Conservation (phyloP, 2,113 vertebrate genomes). For the Mormyrus lacerda region DNA sequence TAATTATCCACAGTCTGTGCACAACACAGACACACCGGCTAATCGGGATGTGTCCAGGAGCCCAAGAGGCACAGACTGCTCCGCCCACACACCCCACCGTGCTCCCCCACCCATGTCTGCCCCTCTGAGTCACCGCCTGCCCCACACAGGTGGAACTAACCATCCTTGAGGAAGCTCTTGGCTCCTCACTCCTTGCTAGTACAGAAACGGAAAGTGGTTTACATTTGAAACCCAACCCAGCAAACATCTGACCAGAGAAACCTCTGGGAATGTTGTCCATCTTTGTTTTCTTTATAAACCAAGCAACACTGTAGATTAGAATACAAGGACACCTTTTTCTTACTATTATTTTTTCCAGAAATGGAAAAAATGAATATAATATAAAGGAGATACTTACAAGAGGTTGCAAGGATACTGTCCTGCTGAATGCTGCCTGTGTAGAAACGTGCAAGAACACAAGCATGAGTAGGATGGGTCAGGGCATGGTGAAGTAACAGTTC, state of each 20-base stretch:
- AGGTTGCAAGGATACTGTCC: background rate
- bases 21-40: background rate
- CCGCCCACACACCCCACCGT: background rate
- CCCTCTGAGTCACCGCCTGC: background rate
- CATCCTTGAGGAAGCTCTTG: background rate
- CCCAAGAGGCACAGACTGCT: background rate
- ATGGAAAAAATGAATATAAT: background rate
- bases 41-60: background rate
- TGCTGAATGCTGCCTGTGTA: background rate
- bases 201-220: background rate
- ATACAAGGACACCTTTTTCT: background rate
- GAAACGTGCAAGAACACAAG: background rate
- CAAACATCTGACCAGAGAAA: background rate
- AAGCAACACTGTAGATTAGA: background rate
- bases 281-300: background rate
- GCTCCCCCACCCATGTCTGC: slow-evolving; percentile 7
- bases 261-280: background rate
- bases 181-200: background rate
- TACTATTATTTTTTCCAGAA: background rate
- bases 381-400: background rate
- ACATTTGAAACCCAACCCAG: background rate
- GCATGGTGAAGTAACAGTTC: background rate
- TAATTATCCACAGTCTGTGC: slow-evolving; percentile 38
- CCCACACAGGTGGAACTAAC: slow-evolving; percentile 3
- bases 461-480: background rate